Conservation (phyloP, 2,888 invertebrate genomes). For the Harpalus rubripes region DNA sequence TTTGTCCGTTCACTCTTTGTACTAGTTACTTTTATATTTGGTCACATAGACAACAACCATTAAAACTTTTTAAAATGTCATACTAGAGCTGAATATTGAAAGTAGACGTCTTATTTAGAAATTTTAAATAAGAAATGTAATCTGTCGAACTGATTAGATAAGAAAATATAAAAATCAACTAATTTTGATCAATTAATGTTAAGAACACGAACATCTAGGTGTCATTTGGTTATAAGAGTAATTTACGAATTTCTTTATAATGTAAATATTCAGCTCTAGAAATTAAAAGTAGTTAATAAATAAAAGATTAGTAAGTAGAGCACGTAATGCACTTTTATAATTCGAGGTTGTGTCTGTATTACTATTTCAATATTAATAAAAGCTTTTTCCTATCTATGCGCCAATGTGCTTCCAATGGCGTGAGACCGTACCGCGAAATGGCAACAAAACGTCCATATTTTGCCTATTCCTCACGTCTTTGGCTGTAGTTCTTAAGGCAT, state of each 20-base stretch:
- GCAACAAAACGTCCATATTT: conserved; percentile 43
- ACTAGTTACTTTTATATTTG: conserved; percentile 21
- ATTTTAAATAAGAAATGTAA: conserved; percentile 14
- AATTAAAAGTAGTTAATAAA: conserved; percentile 21
- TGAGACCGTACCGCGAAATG: conserved; percentile 28
- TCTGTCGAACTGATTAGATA: conserved; percentile 42
- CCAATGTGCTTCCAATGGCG: conserved; percentile 58
- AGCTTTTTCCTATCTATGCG: conserved; percentile 56
- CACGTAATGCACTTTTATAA: conserved; percentile 62
- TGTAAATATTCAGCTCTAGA: conserved; percentile 12
- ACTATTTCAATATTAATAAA: conserved; percentile 39
- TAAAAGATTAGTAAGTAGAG: conserved; percentile 45
- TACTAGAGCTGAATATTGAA: conserved; percentile 21
- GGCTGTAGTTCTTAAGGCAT: conserved; percentile 55
- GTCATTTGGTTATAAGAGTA: not conserved
- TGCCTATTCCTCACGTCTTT: conserved; percentile 48
- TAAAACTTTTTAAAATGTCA: conserved; percentile 22
- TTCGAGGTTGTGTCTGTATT: conserved; percentile 62
- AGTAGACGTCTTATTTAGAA: not conserved
- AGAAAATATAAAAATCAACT: conserved; percentile 11
- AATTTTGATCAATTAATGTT: not conserved
- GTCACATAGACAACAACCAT: conserved; percentile 17
- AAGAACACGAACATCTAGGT: not conserved
- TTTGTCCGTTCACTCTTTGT: not conserved
- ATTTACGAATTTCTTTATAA: too few species aligned